Evolutionary conservation across 2,113 vertebrate genomes (phyloP).

Genomic region (Epinephelus fuscoguttatus): DNA sequence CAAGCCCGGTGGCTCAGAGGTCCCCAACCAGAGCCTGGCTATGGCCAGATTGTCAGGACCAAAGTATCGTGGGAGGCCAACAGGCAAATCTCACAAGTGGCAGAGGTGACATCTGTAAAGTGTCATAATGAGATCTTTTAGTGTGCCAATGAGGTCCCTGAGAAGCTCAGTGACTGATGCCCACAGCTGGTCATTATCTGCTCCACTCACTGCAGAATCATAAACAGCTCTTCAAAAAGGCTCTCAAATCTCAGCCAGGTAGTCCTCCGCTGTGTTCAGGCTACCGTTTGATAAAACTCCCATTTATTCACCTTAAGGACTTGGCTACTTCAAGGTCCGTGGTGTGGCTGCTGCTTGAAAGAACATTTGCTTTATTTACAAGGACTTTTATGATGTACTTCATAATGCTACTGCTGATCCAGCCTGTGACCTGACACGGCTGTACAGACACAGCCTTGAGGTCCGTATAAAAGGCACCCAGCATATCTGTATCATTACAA

Average conservation of each 20-base stretch:
- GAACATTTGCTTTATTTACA: constrained; percentile 78
- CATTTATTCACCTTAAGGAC: constrained; percentile 60
- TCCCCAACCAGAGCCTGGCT: constrained; percentile 46
- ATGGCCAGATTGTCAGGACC: constrained; percentile 51
- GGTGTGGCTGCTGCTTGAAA: constrained; percentile 35
- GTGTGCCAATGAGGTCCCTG: constrained; percentile 68
- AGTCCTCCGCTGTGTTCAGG: background rate
- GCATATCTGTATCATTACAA: constrained; percentile 71
- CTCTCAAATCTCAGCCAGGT: constrained; percentile 46
- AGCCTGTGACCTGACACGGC: constrained; percentile 66
- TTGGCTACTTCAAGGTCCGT: constrained; percentile 48
- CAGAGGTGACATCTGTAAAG: constrained; percentile 81
- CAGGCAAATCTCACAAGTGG: constrained; percentile 57
- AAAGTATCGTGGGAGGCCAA: constrained; percentile 48
- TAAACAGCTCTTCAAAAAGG: constrained; percentile 65
- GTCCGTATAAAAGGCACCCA: constrained; percentile 59
- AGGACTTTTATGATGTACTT: constrained; percentile 73
- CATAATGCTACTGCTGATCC: constrained; percentile 64
- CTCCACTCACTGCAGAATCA: constrained; percentile 71
- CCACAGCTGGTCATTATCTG: constrained; percentile 80
- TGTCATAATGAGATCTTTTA: constrained; percentile 77
- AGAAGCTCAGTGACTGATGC: constrained; percentile 64
- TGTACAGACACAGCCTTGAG: constrained; percentile 72
- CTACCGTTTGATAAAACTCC: constrained; percentile 47
- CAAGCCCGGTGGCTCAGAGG: constrained; percentile 28